Percentiles rank a stretch among this genome's conserved stretches.
Evolutionary conservation across 2,113 vertebrate genomes (phyloP).

Genomic region (Lepisosteus oculatus): DNA sequence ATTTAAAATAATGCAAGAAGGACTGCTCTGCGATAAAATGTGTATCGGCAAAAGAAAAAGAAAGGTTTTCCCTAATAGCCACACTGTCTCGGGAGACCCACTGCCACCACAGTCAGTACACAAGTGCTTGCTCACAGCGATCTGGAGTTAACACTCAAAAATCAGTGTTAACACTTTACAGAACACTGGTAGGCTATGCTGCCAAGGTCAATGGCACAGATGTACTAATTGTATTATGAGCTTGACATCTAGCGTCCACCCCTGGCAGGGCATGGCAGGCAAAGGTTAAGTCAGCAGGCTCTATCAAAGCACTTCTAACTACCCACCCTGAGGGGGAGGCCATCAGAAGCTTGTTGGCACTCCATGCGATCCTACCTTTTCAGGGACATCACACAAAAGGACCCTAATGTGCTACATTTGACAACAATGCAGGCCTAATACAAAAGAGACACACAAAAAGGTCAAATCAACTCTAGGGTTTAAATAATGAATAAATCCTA

Average conservation of each 20-base stretch:
- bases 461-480: conserved; percentile 34
- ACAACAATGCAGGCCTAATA: conserved; percentile 27
- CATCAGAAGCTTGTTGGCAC: conserved; percentile 56
- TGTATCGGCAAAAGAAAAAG: no score
- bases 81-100: no score
- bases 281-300: conserved; percentile 94
- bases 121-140: conserved; percentile 42
- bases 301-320: conserved; percentile 77
- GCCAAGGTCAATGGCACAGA: conserved; percentile 89
- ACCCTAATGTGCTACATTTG: conserved; percentile 29
- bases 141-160: conserved; percentile 63
- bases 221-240: conserved; percentile 92
- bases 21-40: no score
- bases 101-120: no score
- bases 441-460: conserved; percentile 29
- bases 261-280: conserved; percentile 79
- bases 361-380: conserved; percentile 56
- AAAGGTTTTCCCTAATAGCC: no score
- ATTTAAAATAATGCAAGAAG: no score
- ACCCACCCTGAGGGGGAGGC: conserved; percentile 66
- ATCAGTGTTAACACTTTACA: conserved; percentile 75
- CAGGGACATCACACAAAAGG: conserved; percentile 42
- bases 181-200: conserved; percentile 65
- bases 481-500: conserved; percentile 29
- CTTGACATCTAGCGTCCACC: conserved; percentile 86